Base-by-base conservation (phyloP, 2,888 invertebrate genomes). In the Eristalis pertinax region DNA sequence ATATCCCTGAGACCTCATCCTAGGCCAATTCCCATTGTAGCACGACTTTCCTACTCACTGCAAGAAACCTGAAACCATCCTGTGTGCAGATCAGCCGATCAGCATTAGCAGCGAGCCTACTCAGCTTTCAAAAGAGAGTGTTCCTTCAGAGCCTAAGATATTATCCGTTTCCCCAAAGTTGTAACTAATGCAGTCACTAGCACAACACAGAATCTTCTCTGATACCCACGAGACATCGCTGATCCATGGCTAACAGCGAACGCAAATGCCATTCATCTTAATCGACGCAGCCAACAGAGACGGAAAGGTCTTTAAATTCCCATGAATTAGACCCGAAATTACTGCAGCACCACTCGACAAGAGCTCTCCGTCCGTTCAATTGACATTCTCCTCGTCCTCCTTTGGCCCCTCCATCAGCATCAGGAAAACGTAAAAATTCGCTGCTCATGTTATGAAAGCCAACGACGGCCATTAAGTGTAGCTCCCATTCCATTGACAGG, bases 401-500 rank as follows among this genome's bases (percentile, higher is more conserved):
- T 13, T 38, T 38, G 13, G 8, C 50, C 19, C n/a, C 50, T 1
- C 19, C 50, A 50, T 72, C 13, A 58, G 72, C 72, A 32, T 80
- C 67, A 41, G 70, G 15, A n/a, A 78, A 78, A 29, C 56, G 22
- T 19, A 56, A 82, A 81, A 73, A 32, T 73, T 64, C 68, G 8
- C 58, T 76, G 78, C n/a, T 83, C 86, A 79, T 83, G 86, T 87
- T 79, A 79, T 56, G 24, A 79, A 75, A 68, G 72, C 69, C 70
- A 79, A 63, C 83, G 75, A 87, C 83, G 70, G 68, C 64, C 82
- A 86, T 86, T 86, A 78, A 87, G 79, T 79, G 79, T 70, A 75
- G 79, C 79, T 79, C 56, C 79, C 83, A 87, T 83, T 87, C 75
- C 83, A 87, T 75, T 83, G 86, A 87, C 83, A 83, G 79, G 83